phyloP scores from a whole-genome alignment of 2,888 invertebrate genomes.

The Andrena minutula region DNA sequence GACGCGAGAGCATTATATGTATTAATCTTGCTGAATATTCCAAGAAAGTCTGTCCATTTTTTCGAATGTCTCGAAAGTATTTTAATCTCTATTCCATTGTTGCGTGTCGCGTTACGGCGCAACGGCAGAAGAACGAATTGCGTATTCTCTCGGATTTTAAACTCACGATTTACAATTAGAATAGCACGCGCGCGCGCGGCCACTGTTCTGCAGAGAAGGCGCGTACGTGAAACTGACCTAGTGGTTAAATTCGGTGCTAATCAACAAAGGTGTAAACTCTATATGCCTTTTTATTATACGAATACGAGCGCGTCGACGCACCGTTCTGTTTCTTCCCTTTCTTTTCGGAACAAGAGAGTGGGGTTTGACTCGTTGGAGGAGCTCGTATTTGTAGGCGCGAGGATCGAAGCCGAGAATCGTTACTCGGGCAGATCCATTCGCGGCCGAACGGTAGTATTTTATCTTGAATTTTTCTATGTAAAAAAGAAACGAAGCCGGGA shows the following conservation, averaged over 20 bases:
- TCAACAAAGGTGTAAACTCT: conserved; percentile 49
- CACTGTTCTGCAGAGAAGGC: conserved; percentile 32
- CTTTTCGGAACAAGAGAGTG: conserved; percentile 20
- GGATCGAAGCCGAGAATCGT: not conserved
- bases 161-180: conserved; percentile 44
- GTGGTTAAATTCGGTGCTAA: conserved; percentile 70
- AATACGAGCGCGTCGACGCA: conserved; percentile 45
- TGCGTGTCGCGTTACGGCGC: conserved; percentile 59
- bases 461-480: conserved; percentile 22
- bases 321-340: conserved; percentile 21
- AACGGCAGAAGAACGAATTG: conserved; percentile 67
- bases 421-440: not conserved
- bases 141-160: conserved; percentile 51
- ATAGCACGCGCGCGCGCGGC: conserved; percentile 35
- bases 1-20: conserved; percentile 60
- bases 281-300: conserved; percentile 39
- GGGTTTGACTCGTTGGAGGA: conserved; percentile 43
- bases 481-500: not conserved
- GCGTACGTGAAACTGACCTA: conserved; percentile 59
- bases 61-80: conserved; percentile 79
- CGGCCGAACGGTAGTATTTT: conserved; percentile 20
- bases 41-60: conserved; percentile 77
- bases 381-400: not conserved
- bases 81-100: conserved; percentile 72
- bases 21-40: conserved; percentile 74